Percentiles rank a stretch among this genome's conserved stretches.
Conservation (phyloP, 2,797 vertebrate genomes). For the Lophius americanus region DNA sequence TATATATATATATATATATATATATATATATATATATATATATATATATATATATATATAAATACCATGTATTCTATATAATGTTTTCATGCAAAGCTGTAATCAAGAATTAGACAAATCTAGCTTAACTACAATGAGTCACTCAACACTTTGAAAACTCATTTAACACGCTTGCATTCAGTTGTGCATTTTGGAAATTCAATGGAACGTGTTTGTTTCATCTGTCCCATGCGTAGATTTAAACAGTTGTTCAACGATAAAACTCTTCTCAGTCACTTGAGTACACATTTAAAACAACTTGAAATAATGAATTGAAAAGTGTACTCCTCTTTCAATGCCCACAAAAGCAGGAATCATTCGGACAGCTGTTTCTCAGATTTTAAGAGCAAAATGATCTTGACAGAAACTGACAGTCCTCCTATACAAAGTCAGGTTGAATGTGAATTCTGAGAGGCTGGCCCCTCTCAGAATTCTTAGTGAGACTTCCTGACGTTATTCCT, state of each 20-base stretch:
- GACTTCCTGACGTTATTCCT: conserved; percentile 2
- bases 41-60: too few species aligned
- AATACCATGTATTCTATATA: too few species aligned
- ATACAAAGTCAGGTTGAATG: conserved; percentile 17
- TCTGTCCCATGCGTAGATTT: conserved; percentile 6
- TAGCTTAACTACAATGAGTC: too few species aligned
- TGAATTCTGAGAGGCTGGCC: conserved; percentile 10
- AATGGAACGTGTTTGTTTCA: not conserved
- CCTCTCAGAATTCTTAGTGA: not conserved
- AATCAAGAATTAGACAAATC: too few species aligned
- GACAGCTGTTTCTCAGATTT: not conserved
- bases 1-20: too few species aligned
- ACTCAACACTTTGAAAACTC: too few species aligned
- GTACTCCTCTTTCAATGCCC: conserved; percentile 7
- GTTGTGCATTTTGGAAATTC: too few species aligned
- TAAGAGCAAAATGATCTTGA: conserved; percentile 7
- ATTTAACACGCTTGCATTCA: too few species aligned
- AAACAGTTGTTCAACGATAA: conserved; percentile 1
- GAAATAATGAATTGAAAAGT: conserved; percentile 15
- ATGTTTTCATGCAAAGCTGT: too few species aligned
- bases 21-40: too few species aligned
- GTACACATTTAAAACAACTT: conserved; percentile 17
- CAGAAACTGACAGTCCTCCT: not conserved
- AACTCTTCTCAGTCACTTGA: conserved; percentile 26
- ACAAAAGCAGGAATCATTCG: conserved; percentile 8